phyloP scores from a whole-genome alignment of 1,140 invertebrate genomes.

The Paracyclopina nana region DNA sequence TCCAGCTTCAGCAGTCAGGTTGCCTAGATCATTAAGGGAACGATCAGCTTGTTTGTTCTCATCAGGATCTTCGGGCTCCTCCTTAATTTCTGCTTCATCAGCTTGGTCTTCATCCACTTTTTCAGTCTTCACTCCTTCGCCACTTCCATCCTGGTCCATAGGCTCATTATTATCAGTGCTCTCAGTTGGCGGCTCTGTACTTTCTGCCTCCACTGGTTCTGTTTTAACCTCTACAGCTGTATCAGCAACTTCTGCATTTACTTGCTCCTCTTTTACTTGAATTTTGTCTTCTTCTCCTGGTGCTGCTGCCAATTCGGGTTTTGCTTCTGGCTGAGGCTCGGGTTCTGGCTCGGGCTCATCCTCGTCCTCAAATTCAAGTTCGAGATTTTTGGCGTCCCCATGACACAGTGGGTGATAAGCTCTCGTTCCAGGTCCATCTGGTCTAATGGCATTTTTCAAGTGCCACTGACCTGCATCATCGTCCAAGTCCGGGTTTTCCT shows the following conservation, averaged over 20 bases:
- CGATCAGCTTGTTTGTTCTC: background rate
- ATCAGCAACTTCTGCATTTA: no score
- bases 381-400: background rate
- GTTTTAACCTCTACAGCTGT: background rate
- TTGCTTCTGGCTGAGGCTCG: background rate
- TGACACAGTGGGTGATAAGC: slow-evolving; percentile 9
- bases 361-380: background rate
- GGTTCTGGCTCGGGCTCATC: background rate
- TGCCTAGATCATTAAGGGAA: background rate
- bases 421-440: slow-evolving; percentile 32
- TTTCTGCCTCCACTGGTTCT: background rate
- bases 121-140: background rate
- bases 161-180: background rate
- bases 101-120: background rate
- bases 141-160: background rate
- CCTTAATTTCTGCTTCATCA: background rate
- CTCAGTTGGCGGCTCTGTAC: background rate
- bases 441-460: slow-evolving; percentile 52
- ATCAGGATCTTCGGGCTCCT: background rate
- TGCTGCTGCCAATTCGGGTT: background rate
- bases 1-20: background rate
- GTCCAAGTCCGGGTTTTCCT: slow-evolving; percentile 56
- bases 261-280: background rate
- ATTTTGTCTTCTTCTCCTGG: background rate
- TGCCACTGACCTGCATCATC: slow-evolving; percentile 47